Conservation (phyloP, 2,888 invertebrate genomes). For the Ennomos erosarius region DNA sequence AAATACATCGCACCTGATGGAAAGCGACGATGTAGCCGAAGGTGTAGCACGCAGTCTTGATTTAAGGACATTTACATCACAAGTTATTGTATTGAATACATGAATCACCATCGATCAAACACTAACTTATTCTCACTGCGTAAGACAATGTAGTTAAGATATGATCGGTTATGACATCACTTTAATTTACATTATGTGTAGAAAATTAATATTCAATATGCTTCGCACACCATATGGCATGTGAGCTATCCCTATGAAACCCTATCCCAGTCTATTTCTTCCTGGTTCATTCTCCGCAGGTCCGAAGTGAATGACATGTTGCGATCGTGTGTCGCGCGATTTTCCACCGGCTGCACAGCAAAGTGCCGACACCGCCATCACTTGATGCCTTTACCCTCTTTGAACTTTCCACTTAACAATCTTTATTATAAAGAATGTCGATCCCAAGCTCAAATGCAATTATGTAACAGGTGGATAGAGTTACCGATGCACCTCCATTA, state of each 20-base stretch:
- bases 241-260: constrained; percentile 30
- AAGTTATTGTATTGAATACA: too few species aligned
- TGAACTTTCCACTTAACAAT: constrained; percentile 81
- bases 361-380: constrained; percentile 60
- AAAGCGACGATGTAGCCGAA: too few species aligned
- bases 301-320: constrained; percentile 42
- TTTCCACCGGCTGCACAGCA: constrained; percentile 69
- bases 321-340: constrained; percentile 68
- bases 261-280: constrained; percentile 44
- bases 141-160: constrained; percentile 10
- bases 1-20: too few species aligned
- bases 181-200: not conserved
- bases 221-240: constrained; percentile 22
- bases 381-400: constrained; percentile 68
- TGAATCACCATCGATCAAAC: not conserved
- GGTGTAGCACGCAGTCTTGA: too few species aligned
- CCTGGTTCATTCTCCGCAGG: constrained; percentile 57
- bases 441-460: constrained; percentile 46
- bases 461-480: constrained; percentile 61
- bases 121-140: not conserved
- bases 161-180: constrained; percentile 24
- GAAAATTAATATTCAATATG: constrained; percentile 29
- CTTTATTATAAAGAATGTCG: constrained; percentile 75
- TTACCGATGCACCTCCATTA: constrained; percentile 44
- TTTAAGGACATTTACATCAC: too few species aligned